Percentiles rank a stretch among this genome's conserved stretches.
phyloP scores from a whole-genome alignment of 2,888 invertebrate genomes.

The Eupithecia centaureata region DNA sequence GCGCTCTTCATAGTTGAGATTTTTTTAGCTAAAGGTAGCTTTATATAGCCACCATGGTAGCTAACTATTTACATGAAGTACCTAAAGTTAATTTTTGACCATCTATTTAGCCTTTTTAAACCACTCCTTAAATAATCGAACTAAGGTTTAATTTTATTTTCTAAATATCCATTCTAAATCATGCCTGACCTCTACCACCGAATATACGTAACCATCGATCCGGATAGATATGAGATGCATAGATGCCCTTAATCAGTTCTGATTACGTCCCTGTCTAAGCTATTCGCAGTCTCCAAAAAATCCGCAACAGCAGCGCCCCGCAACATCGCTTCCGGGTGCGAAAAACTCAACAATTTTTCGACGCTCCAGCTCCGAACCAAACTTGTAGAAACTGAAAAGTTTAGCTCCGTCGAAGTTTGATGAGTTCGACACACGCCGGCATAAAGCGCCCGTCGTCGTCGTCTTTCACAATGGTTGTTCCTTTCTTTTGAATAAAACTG shows the following conservation, averaged over 20 bases:
- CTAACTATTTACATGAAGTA: neutral
- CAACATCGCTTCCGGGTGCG: constrained; percentile 42
- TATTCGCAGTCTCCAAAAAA: constrained; percentile 21
- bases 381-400: constrained; percentile 52
- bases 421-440: constrained; percentile 70
- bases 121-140: neutral
- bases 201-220: neutral
- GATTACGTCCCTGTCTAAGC: constrained; percentile 17
- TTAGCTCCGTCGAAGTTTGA: constrained; percentile 61
- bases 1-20: neutral
- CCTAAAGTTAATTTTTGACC: too few species aligned
- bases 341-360: constrained; percentile 59
- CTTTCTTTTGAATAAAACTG: constrained; percentile 60
- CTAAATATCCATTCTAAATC: too few species aligned
- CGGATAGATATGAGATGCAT: too few species aligned
- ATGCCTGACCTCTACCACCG: neutral
- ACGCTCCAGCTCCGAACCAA: constrained; percentile 51
- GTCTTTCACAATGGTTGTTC: constrained; percentile 62
- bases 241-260: constrained; percentile 14
- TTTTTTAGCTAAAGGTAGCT: neutral
- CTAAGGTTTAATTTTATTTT: neutral
- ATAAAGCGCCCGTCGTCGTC: constrained; percentile 57
- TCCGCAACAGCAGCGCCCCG: constrained; percentile 30
- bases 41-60: neutral
- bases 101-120: too few species aligned